phyloP scores from a whole-genome alignment of 2,113 vertebrate species.

The Phalacrocorax brasilianus region DNA sequence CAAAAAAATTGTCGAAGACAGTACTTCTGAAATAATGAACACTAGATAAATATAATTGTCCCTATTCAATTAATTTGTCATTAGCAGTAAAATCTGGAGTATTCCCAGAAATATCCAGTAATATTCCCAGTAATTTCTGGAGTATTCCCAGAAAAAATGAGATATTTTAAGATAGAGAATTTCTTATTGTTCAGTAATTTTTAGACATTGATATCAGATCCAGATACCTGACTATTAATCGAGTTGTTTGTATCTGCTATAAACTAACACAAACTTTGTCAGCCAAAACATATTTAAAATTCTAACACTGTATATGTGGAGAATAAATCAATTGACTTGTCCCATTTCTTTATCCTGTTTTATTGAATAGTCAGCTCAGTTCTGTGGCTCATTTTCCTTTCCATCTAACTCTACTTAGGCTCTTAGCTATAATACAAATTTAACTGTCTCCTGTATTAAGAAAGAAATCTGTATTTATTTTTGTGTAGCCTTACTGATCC shows the following conservation, averaged over 20 bases:
- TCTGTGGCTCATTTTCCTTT: not conserved
- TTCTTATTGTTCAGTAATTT: not conserved
- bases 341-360: not conserved
- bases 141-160: not conserved
- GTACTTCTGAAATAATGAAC: not conserved
- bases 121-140: not conserved
- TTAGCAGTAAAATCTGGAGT: not conserved
- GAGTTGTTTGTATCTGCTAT: not conserved
- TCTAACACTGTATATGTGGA: not conserved
- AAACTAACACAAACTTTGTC: not conserved
- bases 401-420: not conserved
- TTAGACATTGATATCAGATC: not conserved
- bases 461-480: not conserved
- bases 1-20: not conserved
- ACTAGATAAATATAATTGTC: not conserved
- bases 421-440: not conserved
- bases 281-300: not conserved
- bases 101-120: not conserved
- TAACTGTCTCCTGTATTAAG: not conserved
- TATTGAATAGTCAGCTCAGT: not conserved
- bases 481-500: not conserved
- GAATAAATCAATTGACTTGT: not conserved
- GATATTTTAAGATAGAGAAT: not conserved
- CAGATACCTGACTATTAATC: not conserved
- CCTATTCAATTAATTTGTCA: not conserved